phyloP scores from a whole-genome alignment of 2,888 invertebrate species.

The Eristalis tenax region DNA sequence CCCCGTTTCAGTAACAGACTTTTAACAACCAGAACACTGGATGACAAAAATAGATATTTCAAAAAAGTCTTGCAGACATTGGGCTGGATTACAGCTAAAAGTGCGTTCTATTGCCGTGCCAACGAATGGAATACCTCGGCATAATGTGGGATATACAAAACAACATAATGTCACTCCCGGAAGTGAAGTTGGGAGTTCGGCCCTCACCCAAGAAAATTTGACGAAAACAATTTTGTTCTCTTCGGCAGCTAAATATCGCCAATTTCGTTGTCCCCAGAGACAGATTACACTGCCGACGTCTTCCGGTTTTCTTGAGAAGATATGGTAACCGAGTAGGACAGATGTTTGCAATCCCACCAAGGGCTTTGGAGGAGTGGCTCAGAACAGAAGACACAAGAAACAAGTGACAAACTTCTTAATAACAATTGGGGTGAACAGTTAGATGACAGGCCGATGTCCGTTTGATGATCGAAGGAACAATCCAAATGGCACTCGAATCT shows the following conservation, averaged over 20 bases:
- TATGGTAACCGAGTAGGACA: background rate
- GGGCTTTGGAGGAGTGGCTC: conserved; percentile 21
- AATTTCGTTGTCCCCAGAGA: conserved; percentile 19
- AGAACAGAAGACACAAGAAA: background rate
- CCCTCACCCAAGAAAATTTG: background rate
- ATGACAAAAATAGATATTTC: no score
- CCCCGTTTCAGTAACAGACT: no score
- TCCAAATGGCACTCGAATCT: conserved; percentile 5
- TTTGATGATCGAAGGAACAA: conserved; percentile 5
- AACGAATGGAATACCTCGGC: background rate
- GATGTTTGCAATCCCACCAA: background rate
- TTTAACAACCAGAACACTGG: no score
- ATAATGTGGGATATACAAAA: background rate
- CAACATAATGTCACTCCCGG: background rate
- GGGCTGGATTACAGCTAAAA: no score
- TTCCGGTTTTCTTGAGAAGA: conserved; percentile 11
- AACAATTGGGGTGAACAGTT: no score
- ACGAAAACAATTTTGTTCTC: background rate
- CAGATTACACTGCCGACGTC: background rate
- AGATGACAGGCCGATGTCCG: no score
- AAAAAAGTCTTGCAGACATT: no score
- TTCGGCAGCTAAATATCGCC: conserved; percentile 1
- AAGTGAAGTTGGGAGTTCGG: background rate
- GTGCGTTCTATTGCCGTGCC: background rate
- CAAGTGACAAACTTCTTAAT: background rate